These are phyloP conservation scores for Fopius arisanus DNA, from an alignment of 1,140 invertebrate species.

Conservation along the genomic window DNA sequence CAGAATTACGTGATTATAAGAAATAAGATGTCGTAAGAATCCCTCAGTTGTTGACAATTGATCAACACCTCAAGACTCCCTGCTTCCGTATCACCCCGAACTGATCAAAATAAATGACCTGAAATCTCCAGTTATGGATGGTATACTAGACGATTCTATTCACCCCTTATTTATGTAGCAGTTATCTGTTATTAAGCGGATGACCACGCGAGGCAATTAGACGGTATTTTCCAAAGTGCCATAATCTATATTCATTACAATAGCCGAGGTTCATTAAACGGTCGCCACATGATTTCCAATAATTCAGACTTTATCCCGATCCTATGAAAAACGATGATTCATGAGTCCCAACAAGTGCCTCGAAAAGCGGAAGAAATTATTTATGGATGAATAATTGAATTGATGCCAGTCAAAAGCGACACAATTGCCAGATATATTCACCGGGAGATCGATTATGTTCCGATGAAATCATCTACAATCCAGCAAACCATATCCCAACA, in stretches of 20 bases:
- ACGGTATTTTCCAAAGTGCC: not conserved
- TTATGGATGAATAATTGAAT: not conserved
- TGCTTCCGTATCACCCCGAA: not conserved
- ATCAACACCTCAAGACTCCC: not conserved
- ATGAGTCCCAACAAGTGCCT: not conserved
- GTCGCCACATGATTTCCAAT: not conserved
- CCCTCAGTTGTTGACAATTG: not conserved
- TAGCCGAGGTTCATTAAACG: not conserved
- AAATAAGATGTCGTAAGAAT: not conserved
- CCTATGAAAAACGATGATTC: not conserved
- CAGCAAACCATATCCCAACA: not conserved
- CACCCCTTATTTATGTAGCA: not conserved
- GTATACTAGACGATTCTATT: not conserved
- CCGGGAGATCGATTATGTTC: not conserved
- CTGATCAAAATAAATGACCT: not conserved
- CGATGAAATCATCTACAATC: not conserved
- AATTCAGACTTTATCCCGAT: not conserved
- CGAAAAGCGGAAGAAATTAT: not conserved
- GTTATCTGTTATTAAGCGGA: conserved; percentile 1
- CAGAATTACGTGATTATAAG: not conserved
- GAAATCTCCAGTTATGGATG: not conserved
- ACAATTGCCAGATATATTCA: not conserved
- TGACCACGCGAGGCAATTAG: not conserved
- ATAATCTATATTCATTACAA: not conserved
- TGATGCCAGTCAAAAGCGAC: not conserved